phyloP scores from a whole-genome alignment of 2,113 vertebrate species.

The Rhodinocichla rosea region DNA sequence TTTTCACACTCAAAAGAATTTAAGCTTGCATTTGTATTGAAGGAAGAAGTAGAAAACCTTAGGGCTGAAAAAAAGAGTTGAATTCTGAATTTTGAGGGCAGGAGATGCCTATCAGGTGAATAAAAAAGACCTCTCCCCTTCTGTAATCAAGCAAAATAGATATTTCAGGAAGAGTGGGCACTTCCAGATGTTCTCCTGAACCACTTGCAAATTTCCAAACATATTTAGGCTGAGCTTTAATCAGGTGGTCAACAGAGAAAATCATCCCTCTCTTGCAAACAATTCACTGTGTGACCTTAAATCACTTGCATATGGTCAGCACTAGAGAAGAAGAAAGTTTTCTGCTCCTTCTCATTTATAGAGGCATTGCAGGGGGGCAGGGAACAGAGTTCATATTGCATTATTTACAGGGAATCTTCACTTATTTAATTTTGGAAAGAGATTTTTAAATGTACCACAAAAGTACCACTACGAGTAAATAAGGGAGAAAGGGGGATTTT shows the following conservation, averaged over 20 bases:
- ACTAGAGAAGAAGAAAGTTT: not conserved
- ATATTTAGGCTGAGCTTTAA: not conserved
- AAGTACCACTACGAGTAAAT: not conserved
- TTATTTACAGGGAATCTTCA: not conserved
- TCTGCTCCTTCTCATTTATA: not conserved
- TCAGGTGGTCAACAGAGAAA: not conserved
- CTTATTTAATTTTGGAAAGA: not conserved
- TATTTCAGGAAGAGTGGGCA: not conserved
- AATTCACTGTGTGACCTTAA: not conserved
- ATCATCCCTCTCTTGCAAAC: not conserved
- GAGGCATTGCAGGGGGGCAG: not conserved
- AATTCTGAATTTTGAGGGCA: not conserved
- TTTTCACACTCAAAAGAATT: not conserved
- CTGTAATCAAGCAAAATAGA: not conserved
- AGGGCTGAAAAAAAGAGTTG: not conserved
- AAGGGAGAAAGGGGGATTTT: not conserved
- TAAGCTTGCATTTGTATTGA: not conserved
- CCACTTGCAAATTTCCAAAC: not conserved
- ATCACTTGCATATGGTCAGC: not conserved
- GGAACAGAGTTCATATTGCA: not conserved
- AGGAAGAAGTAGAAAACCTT: not conserved
- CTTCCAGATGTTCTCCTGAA: not conserved
- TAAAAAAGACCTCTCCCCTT: not conserved
- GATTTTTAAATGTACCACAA: not conserved
- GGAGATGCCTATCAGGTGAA: not conserved